Evolutionary conservation across 2,113 vertebrate genomes (phyloP).

Genomic region (Spea multiplicata): DNA sequence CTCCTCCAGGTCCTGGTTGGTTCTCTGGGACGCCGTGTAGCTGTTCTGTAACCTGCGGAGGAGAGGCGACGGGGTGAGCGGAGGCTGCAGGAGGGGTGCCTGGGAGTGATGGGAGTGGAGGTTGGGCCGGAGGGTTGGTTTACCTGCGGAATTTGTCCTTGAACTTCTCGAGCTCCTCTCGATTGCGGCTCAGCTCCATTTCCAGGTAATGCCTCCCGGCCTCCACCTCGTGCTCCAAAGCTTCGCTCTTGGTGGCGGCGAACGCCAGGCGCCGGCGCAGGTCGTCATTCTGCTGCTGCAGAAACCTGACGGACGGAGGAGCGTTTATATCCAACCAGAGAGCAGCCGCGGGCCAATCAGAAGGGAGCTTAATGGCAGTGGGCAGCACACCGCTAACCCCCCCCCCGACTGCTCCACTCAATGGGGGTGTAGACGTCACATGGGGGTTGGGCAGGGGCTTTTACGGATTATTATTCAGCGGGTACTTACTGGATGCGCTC

Average conservation of each 20-base stretch:
- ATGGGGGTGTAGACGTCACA: too few relatives aligned
- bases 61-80: slow-evolving; percentile 3
- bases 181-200: slow-evolving; percentile 84
- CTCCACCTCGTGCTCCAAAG: slow-evolving; percentile 89
- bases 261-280: slow-evolving; percentile 80
- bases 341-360: not conserved
- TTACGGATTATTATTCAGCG: not conserved
- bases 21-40: slow-evolving; percentile 92
- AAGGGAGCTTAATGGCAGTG: not conserved
- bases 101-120: not conserved
- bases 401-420: not conserved
- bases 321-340: not conserved
- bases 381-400: not conserved
- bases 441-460: not conserved
- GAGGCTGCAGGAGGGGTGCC: not conserved
- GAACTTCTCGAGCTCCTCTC: slow-evolving; percentile 94
- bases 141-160: slow-evolving; percentile 97
- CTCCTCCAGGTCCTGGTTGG: slow-evolving; percentile 97
- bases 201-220: slow-evolving; percentile 89
- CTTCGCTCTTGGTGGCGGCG: slow-evolving; percentile 88
- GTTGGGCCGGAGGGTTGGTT: not conserved
- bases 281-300: slow-evolving; percentile 94
- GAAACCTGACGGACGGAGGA: slow-evolving; percentile 67
- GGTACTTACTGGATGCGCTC: slow-evolving; percentile 30
- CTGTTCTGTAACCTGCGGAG: slow-evolving; percentile 89